Evolutionary conservation across 2,113 vertebrate species (phyloP), one percentile per base, ranked within the genome.

Genomic region (Nothoprocta pentlandii): DNA sequence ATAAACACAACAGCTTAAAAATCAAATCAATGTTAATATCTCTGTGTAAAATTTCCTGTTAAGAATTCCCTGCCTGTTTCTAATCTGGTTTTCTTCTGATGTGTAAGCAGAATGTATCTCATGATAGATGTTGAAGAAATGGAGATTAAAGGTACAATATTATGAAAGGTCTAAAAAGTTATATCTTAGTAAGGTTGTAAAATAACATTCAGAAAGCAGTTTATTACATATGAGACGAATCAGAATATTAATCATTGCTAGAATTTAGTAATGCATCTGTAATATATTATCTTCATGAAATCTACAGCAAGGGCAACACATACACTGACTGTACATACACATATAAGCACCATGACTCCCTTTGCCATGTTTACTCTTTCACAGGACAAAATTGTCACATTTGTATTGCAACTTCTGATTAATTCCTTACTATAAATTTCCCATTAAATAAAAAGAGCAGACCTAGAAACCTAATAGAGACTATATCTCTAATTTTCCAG

Each of bases 61-160:
- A 89, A 74, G 61, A 85, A 92, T 89, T 89, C 53, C 58, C 80
- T 86, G 53, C 66, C 67, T 89, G 56, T 56, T 92, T 39, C 79
- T 85, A 85, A 95, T 89, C 46, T 87, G 51, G 80, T 95, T 90
- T 93, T 67, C 22, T 85, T 89, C 82, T 75, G 53, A 94, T 54
- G 70, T 42, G 61, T 23, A 62, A 53, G 76, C 49, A 94, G 67
- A 89, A 86, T 14, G 44, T 36, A 88, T 34, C 47, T 80, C 53
- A 54, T 42, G 79, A 64, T n/a, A 89, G 34, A 51, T 32, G 59
- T 36, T 4, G 22, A 19, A 83, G 74, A 81, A 92, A 62, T 4
- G 14, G 14, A 86, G 22, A 95, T 69, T 80, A 85, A 92, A 79
- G 59, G 8, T 79, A 32, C 54, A 90, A 84, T 71, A 84, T 28